phyloP scores from a whole-genome alignment of 2,113 vertebrate species.

The Paramormyrops kingsleyae region DNA sequence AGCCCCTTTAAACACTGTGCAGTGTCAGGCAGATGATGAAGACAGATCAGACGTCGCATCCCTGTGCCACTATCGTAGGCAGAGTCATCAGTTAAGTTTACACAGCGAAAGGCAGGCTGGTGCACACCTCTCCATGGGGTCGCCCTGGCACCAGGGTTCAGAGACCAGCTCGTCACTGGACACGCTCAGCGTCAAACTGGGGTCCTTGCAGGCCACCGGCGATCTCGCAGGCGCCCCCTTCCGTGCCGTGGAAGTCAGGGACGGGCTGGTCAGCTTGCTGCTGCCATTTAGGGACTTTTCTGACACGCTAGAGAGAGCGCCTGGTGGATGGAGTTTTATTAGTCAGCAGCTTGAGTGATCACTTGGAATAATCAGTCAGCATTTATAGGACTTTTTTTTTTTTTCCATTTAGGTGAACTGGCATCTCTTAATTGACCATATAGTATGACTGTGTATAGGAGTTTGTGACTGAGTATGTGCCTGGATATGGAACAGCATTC shows the following conservation, averaged over 20 bases:
- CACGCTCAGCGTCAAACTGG: not conserved
- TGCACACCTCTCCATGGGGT: constrained; percentile 50
- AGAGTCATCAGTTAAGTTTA: not conserved
- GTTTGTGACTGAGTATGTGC: not conserved
- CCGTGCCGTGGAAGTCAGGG: constrained; percentile 62
- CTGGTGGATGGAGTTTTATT: constrained; percentile 19
- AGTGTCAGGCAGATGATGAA: not conserved
- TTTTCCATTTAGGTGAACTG: not conserved
- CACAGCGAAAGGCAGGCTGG: not conserved
- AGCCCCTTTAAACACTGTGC: not conserved
- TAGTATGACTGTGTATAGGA: not conserved
- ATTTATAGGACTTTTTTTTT: not conserved
- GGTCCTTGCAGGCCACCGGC: not conserved
- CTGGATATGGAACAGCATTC: not conserved
- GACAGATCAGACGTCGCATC: not conserved
- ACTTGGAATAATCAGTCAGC: not conserved
- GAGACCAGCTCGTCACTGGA: constrained; percentile 17
- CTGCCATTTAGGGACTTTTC: constrained; percentile 36
- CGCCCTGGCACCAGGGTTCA: constrained; percentile 47
- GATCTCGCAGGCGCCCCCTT: constrained; percentile 20
- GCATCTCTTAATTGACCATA: not conserved
- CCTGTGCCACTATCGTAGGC: not conserved
- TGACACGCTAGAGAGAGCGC: constrained; percentile 30
- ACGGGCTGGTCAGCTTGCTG: constrained; percentile 38
- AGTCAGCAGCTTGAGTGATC: not conserved